These are phyloP conservation scores for Ovibos moschatus DNA, from an alignment of 2,113 vertebrate species.

Conservation along the genomic window DNA sequence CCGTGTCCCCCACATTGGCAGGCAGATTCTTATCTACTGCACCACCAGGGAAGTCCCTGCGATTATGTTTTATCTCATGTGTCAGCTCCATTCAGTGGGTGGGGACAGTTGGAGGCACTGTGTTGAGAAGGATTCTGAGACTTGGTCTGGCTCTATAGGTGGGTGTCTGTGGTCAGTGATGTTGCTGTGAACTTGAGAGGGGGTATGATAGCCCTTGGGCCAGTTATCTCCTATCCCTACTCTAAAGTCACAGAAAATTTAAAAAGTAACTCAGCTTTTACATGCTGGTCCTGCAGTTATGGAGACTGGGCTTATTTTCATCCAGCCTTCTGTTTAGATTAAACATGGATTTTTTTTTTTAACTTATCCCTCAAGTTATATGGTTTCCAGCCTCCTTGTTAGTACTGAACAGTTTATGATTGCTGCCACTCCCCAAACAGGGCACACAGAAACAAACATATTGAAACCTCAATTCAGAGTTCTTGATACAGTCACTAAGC, in stretches of 20 bases:
- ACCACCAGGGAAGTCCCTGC: background rate
- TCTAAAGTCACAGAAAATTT: background rate
- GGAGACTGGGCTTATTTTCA: background rate
- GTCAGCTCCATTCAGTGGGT: background rate
- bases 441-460: background rate
- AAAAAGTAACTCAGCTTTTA: background rate
- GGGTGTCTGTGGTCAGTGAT: background rate
- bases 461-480: background rate
- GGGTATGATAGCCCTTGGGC: background rate
- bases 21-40: background rate
- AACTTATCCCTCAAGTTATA: background rate
- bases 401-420: background rate
- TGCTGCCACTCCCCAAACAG: background rate
- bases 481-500: background rate
- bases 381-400: background rate
- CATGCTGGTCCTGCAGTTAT: background rate
- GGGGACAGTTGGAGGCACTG: background rate
- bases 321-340: background rate
- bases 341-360: background rate
- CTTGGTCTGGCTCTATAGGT: background rate
- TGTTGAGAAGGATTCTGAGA: background rate
- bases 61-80: background rate
- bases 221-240: background rate
- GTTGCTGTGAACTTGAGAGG: background rate
- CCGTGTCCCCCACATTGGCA: background rate